Base-by-base conservation (phyloP, 2,888 invertebrate genomes). In the Stratiomys singularior region DNA sequence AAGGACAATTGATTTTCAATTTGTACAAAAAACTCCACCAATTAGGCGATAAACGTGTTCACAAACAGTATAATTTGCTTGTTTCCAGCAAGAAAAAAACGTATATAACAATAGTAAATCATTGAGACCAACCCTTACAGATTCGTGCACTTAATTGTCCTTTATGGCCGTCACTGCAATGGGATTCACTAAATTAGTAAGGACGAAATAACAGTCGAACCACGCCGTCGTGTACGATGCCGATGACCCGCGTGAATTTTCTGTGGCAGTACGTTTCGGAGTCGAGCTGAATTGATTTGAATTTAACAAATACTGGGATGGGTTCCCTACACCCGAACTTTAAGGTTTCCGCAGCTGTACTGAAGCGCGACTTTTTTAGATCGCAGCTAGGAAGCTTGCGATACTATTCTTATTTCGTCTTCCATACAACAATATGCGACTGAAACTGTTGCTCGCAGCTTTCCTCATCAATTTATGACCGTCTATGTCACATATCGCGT, bases 381-480 rank as follows among this genome's bases (percentile, higher is more conserved):
- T 23, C 69, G 69, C n/a, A 18, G 25, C 46, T 46, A 69, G 47
- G 69, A 69, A 69, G 46, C 69, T 69, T 69, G 30, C 15, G 21
- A 30, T 66, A 66, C 37, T 60, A 60, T 66, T 66, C 69, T 30
- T 69, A 44, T 46, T 46, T 30, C 47, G 11, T 47, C 21, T 25
- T 7, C 52, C 11, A 27, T 46, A 69, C 66, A 18, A 69, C 47
- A 69, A 69, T 46, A 37, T 37, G 37, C 9, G 23, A 69, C 46
- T 66, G 27, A 69, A 69, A 69, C 30, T 69, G 28, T 47, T 69
- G 69, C 30, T 69, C 47, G 69, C 25, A 47, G 69, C 46, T 69
- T 69, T 69, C 30, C 69, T 69, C 69, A 69, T 69, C 69, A 69
- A 69, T 69, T 69, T 69, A 69, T 46, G 21, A 69, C 69, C 46